Evolutionary conservation across 2,113 vertebrate species (phyloP).

Genomic region (Reinhardtius hippoglossoides): DNA sequence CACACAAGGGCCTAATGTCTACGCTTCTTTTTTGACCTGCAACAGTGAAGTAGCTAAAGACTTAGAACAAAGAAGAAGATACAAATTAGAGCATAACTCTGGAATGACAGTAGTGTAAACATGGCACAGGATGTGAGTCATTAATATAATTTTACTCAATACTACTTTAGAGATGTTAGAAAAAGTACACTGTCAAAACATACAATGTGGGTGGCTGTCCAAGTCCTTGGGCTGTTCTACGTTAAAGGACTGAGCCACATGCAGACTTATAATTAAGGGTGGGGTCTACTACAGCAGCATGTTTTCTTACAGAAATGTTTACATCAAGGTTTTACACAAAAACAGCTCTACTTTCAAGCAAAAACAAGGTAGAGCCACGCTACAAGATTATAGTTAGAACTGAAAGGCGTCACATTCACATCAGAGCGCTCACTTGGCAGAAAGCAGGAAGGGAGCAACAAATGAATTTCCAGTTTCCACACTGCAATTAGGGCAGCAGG

Average conservation of each 20-base stretch:
- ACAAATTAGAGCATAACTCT: no score
- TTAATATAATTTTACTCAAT: constrained; percentile 13
- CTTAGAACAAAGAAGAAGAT: no score
- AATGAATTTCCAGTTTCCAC: constrained; percentile 68
- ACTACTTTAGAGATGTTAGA: constrained; percentile 1
- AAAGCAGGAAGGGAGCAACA: constrained; percentile 65
- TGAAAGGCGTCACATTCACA: constrained; percentile 32
- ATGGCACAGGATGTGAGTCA: background rate
- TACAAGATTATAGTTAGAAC: constrained; percentile 18
- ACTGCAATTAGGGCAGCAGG: constrained; percentile 68
- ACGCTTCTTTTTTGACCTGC: no score
- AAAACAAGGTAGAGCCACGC: constrained; percentile 35
- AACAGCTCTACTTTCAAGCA: constrained; percentile 15
- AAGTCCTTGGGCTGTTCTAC: constrained; percentile 18
- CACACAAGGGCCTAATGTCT: no score
- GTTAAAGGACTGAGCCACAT: constrained; percentile 31
- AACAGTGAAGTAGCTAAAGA: no score
- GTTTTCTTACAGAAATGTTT: constrained; percentile 22
- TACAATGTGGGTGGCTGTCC: constrained; percentile 44
- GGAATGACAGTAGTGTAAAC: background rate
- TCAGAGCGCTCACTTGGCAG: constrained; percentile 3
- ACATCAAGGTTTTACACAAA: constrained; percentile 5
- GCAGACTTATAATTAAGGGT: constrained; percentile 65
- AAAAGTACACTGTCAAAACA: background rate
- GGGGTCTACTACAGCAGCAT: constrained; percentile 28